phyloP scores from a whole-genome alignment of 2,888 invertebrate species.

The Fragum sueziense region DNA sequence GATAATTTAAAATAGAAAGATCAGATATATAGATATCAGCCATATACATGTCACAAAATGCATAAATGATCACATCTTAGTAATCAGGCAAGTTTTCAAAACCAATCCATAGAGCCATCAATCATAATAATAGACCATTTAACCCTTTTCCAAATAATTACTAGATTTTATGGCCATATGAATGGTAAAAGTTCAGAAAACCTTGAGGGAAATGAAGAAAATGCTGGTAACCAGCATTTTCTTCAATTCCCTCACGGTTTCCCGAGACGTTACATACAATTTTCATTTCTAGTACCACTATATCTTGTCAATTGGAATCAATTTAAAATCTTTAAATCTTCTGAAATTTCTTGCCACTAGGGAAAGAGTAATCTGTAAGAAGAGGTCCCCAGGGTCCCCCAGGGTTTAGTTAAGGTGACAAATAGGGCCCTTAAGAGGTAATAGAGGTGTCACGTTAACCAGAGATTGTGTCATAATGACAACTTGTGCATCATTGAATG shows the following conservation, averaged over 20 bases:
- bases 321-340: too few relatives aligned
- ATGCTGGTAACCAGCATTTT: background rate
- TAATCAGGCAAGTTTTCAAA: background rate
- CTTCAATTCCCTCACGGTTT: background rate
- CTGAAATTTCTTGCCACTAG: too few relatives aligned
- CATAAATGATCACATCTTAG: conserved; percentile 23
- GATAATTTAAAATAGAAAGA: too few relatives aligned
- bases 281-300: too few relatives aligned
- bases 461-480: conserved; percentile 36
- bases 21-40: too few relatives aligned
- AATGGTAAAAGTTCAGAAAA: background rate
- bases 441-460: conserved; percentile 36
- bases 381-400: background rate
- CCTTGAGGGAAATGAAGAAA: background rate
- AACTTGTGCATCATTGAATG: conserved; percentile 30
- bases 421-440: conserved; percentile 8
- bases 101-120: conserved; percentile 2
- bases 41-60: conserved; percentile 10
- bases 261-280: too few relatives aligned
- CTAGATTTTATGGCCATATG: too few relatives aligned
- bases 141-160: too few relatives aligned
- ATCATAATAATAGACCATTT: background rate
- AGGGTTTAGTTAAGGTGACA: conserved; percentile 11
- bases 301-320: too few relatives aligned
- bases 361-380: too few relatives aligned